Evolutionary conservation across 2,797 vertebrate genomes (phyloP).

Genomic region (Rhodeus uyekii): DNA sequence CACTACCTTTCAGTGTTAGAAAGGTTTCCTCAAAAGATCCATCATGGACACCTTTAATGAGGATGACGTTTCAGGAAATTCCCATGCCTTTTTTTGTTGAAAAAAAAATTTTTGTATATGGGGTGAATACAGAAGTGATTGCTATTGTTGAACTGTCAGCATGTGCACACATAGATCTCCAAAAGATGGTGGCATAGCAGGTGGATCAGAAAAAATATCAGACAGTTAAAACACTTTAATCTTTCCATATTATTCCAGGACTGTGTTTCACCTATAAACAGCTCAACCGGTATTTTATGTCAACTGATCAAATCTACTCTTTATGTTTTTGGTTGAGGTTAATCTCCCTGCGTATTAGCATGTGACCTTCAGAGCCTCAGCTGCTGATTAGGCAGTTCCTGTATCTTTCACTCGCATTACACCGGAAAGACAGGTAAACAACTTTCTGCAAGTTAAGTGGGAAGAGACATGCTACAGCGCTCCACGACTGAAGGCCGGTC

Average conservation of each 20-base stretch:
- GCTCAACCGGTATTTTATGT: constrained; percentile 43
- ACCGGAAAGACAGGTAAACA: not conserved
- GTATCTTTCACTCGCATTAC: constrained; percentile 18
- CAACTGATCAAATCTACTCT: constrained; percentile 42
- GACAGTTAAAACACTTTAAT: constrained; percentile 4
- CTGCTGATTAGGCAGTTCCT: constrained; percentile 28
- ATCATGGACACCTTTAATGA: not conserved
- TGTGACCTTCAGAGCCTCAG: constrained; percentile 38
- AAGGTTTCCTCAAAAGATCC: not conserved
- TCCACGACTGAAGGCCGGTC: not conserved
- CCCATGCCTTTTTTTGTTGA: not conserved
- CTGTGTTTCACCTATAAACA: constrained; percentile 52
- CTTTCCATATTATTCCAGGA: not conserved
- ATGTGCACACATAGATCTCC: not conserved
- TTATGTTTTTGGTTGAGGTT: constrained; percentile 37
- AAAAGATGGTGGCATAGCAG: not conserved
- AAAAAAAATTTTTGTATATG: not conserved
- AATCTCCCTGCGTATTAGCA: constrained; percentile 1
- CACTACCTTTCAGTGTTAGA: not conserved
- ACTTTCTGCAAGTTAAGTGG: constrained; percentile 20
- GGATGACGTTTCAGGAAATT: constrained; percentile 29
- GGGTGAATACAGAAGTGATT: constrained; percentile 2
- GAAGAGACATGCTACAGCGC: not conserved
- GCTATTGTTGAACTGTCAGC: not conserved
- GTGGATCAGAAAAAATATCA: not conserved